Conservation (phyloP, 1,140 invertebrate species). For the Asobara japonica region DNA sequence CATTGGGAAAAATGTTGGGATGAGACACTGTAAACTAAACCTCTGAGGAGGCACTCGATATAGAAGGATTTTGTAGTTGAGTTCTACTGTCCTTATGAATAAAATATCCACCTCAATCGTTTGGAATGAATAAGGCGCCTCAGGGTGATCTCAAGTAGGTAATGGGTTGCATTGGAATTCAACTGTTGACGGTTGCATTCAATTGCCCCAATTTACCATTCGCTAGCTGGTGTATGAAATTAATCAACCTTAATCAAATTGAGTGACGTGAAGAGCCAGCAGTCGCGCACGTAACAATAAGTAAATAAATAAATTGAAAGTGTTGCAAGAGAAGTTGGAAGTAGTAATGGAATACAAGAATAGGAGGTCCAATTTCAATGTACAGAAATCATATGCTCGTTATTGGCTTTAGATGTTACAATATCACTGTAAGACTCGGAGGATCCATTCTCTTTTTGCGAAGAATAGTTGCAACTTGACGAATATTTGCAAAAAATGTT, state of each 20-base stretch:
- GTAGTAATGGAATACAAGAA: too few species aligned
- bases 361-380: too few species aligned
- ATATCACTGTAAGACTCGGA: too few species aligned
- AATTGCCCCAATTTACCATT: not conserved
- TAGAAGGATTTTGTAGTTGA: not conserved
- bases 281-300: not conserved
- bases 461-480: too few species aligned
- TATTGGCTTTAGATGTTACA: too few species aligned
- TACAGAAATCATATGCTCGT: too few species aligned
- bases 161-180: constrained; percentile 9
- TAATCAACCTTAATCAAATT: not conserved
- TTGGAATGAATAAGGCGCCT: constrained; percentile 1
- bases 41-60: not conserved
- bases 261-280: not conserved
- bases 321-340: too few species aligned
- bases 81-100: not conserved
- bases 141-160: constrained; percentile 9
- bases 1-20: not conserved
- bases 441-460: too few species aligned
- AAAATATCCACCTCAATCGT: constrained; percentile 9
- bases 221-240: not conserved
- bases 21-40: not conserved
- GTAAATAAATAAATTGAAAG: not conserved
- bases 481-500: too few species aligned
- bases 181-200: constrained; percentile 7